Base-by-base conservation (phyloP, 2,888 invertebrate genomes). In the Epinotia brunnichana region DNA sequence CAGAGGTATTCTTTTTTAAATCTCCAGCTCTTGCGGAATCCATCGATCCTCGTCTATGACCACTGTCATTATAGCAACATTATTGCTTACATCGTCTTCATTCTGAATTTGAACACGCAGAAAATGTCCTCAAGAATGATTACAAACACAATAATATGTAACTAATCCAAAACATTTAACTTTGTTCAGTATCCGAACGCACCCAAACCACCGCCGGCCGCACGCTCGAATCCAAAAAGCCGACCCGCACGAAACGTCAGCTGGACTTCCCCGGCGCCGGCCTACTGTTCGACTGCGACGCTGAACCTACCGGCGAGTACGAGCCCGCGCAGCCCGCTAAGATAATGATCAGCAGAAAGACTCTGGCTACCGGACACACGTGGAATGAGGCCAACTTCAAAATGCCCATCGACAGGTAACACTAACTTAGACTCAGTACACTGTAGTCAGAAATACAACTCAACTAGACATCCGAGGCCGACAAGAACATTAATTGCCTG, bases 341-440 rank as follows among this genome's bases (percentile, higher is more conserved):
- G 80, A 93, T 93, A 77, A 90, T 90, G 86, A 93, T 94, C 77
- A 92, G 92, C 74, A 81, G 92, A 74, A 93, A 93, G 78, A 94
- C 94, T 0, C 79, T 94, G 1, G 90, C 92, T 0, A 93, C 92
- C 0, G 92, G 92, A 21, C 90, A 91, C 67, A 90, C 93, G 9
- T 94, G 94, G 94, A 92, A 89, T 56, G 93, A 93, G 73, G 82
- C 88, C 10, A 93, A 93, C 77, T 93, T 87, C 77, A 92, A 89
- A 73, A 93, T 92, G 4, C 92, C 93, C 19, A 87, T 94, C 51
- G 93, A 93, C 76, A 87, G 91, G 92, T 91, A 67, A 76, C 74
- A 35, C n/a, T 44, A 15, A 44, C 10, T 3, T 44, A 44, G 44
- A 44, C 15, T 4, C 10, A 10, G 10, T 2, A 5, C n/a, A n/a